phyloP scores from a whole-genome alignment of 2,888 invertebrate genomes.

The Pediacus dermestoides region DNA sequence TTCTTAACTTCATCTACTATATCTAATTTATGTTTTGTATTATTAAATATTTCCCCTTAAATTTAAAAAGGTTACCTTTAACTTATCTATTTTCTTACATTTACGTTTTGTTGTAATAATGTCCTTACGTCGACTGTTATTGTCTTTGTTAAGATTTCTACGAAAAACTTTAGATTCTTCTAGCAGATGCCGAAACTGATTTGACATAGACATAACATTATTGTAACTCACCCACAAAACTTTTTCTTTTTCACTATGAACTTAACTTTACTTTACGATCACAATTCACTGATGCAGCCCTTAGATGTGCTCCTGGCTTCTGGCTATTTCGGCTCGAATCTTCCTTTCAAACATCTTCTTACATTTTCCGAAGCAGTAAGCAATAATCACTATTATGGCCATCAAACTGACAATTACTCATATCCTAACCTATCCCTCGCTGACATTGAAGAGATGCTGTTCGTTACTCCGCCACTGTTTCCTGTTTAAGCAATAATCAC shows the following conservation, averaged over 20 bases:
- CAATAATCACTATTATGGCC: too few relatives aligned
- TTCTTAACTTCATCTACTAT: constrained; percentile 7
- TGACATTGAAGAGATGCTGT: too few relatives aligned
- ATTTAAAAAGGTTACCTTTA: background rate
- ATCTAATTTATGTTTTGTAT: background rate
- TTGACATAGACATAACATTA: background rate
- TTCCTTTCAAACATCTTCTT: too few relatives aligned
- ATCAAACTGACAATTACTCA: too few relatives aligned
- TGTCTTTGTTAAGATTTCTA: constrained; percentile 10
- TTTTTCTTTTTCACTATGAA: background rate
- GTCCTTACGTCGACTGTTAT: background rate
- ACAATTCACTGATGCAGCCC: too few relatives aligned
- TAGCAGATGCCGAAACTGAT: constrained; percentile 3
- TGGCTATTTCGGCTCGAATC: too few relatives aligned
- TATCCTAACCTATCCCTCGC: too few relatives aligned
- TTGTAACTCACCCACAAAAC: background rate
- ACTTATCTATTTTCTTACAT: constrained; percentile 3
- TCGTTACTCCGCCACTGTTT: background rate
- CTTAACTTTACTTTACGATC: background rate
- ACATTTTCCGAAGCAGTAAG: too few relatives aligned
- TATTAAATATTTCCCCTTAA: constrained; percentile 8
- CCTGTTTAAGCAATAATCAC: background rate
- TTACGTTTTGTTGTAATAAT: background rate
- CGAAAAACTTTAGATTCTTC: constrained; percentile 8
- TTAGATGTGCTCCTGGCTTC: too few relatives aligned